These are phyloP conservation scores for Thrips palmi DNA, from an alignment of 1,140 invertebrate species.

Conservation along the genomic window DNA sequence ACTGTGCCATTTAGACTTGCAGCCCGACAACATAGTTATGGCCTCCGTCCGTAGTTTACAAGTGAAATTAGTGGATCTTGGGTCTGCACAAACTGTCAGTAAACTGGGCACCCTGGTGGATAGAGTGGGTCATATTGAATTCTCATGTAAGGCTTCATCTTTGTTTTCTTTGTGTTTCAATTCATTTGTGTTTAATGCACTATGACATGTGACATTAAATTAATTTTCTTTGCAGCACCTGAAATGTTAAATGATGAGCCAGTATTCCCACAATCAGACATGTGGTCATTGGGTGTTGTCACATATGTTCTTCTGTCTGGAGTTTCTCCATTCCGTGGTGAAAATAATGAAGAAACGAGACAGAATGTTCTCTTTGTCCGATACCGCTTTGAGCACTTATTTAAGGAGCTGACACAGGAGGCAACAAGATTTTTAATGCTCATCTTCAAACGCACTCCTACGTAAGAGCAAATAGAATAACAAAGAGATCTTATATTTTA, in stretches of 20 bases:
- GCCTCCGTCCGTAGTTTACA: slow-evolving; percentile 64
- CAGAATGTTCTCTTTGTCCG: slow-evolving; percentile 85
- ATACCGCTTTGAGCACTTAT: slow-evolving; percentile 86
- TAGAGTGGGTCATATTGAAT: slow-evolving; percentile 46
- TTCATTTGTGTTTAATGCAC: slow-evolving; percentile 8
- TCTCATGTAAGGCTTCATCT: slow-evolving; percentile 33
- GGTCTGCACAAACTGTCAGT: slow-evolving; percentile 58
- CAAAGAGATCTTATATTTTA: neutral
- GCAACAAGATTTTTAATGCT: slow-evolving; percentile 86
- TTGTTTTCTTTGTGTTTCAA: neutral
- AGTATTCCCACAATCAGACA: slow-evolving; percentile 76
- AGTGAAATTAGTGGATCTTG: slow-evolving; percentile 86
- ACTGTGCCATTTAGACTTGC: slow-evolving; percentile 79
- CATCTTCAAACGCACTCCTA: slow-evolving; percentile 81
- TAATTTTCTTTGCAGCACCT: slow-evolving; percentile 46
- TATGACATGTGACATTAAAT: slow-evolving; percentile 4
- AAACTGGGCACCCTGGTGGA: slow-evolving; percentile 56
- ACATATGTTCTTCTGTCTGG: slow-evolving; percentile 90
- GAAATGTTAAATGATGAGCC: slow-evolving; percentile 78
- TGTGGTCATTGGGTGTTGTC: slow-evolving; percentile 89
- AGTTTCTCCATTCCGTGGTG: slow-evolving; percentile 75
- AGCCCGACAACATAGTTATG: slow-evolving; percentile 95
- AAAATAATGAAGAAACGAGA: slow-evolving; percentile 62
- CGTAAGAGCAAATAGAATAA: slow-evolving; percentile 33
- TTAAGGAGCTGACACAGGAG: slow-evolving; percentile 87